Evolutionary conservation across 2,113 vertebrate genomes (phyloP).

Genomic region (Uria aalge): DNA sequence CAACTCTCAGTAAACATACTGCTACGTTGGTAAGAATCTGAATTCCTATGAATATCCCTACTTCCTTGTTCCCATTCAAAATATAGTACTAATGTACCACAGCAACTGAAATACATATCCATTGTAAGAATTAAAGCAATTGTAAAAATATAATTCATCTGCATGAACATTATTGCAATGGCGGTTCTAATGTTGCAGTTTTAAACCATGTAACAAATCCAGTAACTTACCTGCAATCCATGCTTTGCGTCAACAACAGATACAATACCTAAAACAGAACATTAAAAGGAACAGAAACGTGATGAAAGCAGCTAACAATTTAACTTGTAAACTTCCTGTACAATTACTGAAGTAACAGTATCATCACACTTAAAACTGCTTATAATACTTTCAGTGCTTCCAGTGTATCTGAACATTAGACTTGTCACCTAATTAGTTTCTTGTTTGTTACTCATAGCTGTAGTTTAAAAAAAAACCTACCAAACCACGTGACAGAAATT

Average conservation of each 20-base stretch:
- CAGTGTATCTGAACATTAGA: neutral
- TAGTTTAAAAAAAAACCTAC: neutral
- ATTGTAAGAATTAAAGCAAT: neutral
- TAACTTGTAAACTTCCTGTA: neutral
- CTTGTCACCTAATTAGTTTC: neutral
- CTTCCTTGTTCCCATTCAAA: neutral
- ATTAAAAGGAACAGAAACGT: neutral
- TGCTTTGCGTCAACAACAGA: constrained; percentile 94
- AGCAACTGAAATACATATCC: neutral
- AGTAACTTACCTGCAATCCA: constrained; percentile 84
- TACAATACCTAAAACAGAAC: constrained; percentile 84
- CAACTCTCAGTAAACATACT: neutral
- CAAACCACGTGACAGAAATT: neutral
- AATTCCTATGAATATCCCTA: neutral
- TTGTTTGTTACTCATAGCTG: neutral
- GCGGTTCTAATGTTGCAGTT: neutral
- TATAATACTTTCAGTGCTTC: neutral
- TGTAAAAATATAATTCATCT: neutral
- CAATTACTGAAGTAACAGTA: neutral
- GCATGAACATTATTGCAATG: neutral
- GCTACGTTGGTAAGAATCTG: neutral
- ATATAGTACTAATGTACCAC: neutral
- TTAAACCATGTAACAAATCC: neutral
- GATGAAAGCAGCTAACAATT: neutral
- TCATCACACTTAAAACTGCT: neutral